A percentile compares a stretch with the other conserved stretches of the same genome.
These are phyloP conservation scores for Agonopterix alstromeriana DNA, from an alignment of 2,888 invertebrate genomes.

Conservation along the genomic window DNA sequence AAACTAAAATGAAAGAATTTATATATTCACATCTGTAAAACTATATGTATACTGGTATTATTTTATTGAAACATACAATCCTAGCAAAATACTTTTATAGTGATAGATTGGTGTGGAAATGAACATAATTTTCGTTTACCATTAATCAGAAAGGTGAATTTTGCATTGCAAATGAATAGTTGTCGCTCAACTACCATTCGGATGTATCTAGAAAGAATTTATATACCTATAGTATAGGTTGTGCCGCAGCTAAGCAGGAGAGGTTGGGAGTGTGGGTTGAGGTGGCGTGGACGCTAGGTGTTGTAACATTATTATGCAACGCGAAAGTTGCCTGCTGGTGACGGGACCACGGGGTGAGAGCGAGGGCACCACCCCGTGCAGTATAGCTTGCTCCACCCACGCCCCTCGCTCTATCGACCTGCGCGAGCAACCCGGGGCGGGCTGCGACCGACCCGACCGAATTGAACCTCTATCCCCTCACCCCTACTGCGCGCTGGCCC, in stretches of 20 bases:
- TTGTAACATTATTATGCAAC: slow-evolving; percentile 53
- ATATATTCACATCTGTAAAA: no score
- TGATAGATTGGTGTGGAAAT: no score
- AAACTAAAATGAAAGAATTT: no score
- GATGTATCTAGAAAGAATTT: no score
- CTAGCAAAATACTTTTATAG: no score
- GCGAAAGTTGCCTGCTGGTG: slow-evolving; percentile 45
- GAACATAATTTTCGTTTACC: no score
- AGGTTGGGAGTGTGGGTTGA: slow-evolving; percentile 11
- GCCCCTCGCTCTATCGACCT: slow-evolving; percentile 69
- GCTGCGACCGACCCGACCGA: slow-evolving; percentile 44
- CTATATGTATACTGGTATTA: no score
- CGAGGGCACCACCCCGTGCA: slow-evolving; percentile 66
- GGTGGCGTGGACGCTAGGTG: slow-evolving; percentile 28
- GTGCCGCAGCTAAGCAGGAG: slow-evolving; percentile 10
- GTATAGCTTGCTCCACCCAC: slow-evolving; percentile 57
- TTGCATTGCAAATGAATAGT: no score
- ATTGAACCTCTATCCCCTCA: slow-evolving; percentile 25
- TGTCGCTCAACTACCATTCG: no score
- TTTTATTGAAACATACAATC: no score
- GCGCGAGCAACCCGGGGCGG: slow-evolving; percentile 55
- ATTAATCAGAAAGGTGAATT: no score
- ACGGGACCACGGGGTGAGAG: slow-evolving; percentile 54
- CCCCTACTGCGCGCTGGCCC: slow-evolving; percentile 13
- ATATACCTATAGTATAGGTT: background rate